Conservation (phyloP, 2,797 vertebrate genomes). For the Oreonectes daqikongensis region DNA sequence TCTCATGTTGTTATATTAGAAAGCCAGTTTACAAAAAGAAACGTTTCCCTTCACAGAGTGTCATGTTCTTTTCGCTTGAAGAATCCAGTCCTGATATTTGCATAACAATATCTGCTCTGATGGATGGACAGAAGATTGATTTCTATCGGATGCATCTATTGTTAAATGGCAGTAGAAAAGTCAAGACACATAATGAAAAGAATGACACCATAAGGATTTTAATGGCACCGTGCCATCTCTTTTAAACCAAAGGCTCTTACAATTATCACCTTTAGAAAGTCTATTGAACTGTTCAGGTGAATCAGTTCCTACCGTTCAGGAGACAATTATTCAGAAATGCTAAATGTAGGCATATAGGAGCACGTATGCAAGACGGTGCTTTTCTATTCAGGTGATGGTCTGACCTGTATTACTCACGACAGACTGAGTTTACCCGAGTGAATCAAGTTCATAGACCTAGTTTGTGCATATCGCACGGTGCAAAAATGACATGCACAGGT, state of each 20-base stretch:
- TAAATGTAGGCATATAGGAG: not conserved
- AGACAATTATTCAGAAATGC: conserved; percentile 17
- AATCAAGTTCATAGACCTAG: not conserved
- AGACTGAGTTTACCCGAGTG: not conserved
- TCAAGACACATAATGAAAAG: conserved; percentile 9
- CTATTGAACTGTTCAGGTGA: conserved; percentile 3
- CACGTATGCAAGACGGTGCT: not conserved
- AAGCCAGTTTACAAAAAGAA: conserved; percentile 15
- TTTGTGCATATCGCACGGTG: not conserved
- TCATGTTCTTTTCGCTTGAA: not conserved
- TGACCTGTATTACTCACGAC: too few species aligned
- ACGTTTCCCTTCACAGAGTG: not conserved
- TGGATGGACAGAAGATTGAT: conserved; percentile 24
- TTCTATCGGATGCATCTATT: conserved; percentile 37
- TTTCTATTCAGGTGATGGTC: too few species aligned
- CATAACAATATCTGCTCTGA: conserved; percentile 40
- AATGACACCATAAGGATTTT: not conserved
- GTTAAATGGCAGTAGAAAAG: conserved; percentile 49
- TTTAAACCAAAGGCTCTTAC: conserved; percentile 14
- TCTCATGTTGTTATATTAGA: conserved; percentile 17
- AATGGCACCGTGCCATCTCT: conserved; percentile 19
- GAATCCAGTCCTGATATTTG: conserved; percentile 25
- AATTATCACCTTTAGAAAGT: not conserved
- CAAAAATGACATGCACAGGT: not conserved
- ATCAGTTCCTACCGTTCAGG: not conserved